A percentile compares a stretch with the other conserved stretches of the same genome.
Evolutionary conservation across 2,888 invertebrate species (phyloP).

Genomic region (Mesorhabditis spiculigera): DNA sequence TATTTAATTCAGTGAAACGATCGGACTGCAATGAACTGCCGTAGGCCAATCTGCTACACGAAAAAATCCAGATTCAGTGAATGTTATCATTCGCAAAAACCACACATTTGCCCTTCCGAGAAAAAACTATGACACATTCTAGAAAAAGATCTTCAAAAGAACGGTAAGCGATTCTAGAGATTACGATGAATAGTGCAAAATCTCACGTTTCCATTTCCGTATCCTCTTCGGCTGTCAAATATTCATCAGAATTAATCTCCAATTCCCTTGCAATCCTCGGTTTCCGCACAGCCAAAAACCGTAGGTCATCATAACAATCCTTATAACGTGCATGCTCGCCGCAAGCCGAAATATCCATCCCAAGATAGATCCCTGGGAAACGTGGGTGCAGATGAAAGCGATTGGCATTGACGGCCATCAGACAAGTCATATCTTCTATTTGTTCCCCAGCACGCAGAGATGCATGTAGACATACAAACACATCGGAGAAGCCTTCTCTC

Average conservation of each 20-base stretch:
- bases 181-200: too few relatives aligned
- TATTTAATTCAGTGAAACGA: too few relatives aligned
- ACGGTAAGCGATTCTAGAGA: too few relatives aligned
- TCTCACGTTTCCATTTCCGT: neutral
- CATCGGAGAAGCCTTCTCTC: neutral
- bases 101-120: too few relatives aligned
- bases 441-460: neutral
- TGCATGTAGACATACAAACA: neutral
- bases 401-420: neutral
- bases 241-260: neutral
- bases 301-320: neutral
- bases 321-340: too few relatives aligned
- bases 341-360: neutral
- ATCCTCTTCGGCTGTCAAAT: neutral
- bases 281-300: neutral
- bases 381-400: neutral
- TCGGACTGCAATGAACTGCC: too few relatives aligned
- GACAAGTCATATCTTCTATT: neutral
- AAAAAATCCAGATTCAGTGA: too few relatives aligned
- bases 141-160: too few relatives aligned
- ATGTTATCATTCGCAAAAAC: too few relatives aligned
- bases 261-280: too few relatives aligned
- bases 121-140: too few relatives aligned
- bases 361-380: neutral
- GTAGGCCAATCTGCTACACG: too few relatives aligned